phyloP scores from a whole-genome alignment of 2,797 vertebrate species.

The Tolypeutes matacus region DNA sequence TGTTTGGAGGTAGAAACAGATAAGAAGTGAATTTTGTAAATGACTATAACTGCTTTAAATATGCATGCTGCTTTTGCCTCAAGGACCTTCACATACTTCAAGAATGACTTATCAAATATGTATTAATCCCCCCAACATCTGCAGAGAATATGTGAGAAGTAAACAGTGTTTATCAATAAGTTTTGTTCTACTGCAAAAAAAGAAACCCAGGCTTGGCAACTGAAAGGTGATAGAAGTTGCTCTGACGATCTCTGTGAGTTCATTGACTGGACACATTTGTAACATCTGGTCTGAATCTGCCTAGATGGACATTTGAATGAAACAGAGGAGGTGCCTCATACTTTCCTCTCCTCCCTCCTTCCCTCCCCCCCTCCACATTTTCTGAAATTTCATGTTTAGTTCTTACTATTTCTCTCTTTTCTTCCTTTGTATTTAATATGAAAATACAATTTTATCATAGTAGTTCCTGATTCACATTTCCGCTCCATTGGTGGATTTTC shows the following conservation, averaged over 20 bases:
- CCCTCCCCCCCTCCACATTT: neutral
- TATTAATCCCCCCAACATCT: constrained; percentile 22
- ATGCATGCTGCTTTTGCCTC: constrained; percentile 3
- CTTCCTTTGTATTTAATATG: constrained; percentile 72
- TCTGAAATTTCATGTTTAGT: constrained; percentile 68
- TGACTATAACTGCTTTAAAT: constrained; percentile 34
- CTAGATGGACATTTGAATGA: neutral
- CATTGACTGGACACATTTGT: neutral
- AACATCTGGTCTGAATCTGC: neutral
- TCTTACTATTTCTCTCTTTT: constrained; percentile 49
- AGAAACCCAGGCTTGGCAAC: neutral
- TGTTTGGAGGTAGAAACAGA: neutral
- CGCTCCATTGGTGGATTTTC: neutral
- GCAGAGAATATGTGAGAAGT: constrained; percentile 50
- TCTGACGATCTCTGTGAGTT: constrained; percentile 16
- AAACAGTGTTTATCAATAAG: constrained; percentile 61
- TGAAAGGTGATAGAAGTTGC: constrained; percentile 8
- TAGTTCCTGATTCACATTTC: constrained; percentile 80
- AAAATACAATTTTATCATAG: constrained; percentile 72
- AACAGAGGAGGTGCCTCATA: neutral
- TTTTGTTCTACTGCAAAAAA: constrained; percentile 54
- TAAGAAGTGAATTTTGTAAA: constrained; percentile 53
- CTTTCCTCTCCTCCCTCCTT: neutral
- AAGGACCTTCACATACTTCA: neutral
- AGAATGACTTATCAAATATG: constrained; percentile 43